Base-by-base conservation (phyloP, 1,140 invertebrate species). In the Aphaenogaster rudis region DNA sequence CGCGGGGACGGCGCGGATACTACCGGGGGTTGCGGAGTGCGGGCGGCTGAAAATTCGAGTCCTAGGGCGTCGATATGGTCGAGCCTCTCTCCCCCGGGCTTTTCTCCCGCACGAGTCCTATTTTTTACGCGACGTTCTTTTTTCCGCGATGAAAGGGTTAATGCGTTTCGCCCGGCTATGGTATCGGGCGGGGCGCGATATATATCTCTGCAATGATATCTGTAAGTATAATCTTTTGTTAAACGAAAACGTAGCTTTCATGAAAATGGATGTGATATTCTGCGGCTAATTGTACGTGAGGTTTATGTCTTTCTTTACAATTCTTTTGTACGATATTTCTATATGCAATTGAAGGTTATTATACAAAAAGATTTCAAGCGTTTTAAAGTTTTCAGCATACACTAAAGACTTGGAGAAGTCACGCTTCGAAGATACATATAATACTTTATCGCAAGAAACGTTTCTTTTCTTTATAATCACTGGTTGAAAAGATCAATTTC, bases 81-180 rank as follows among this genome's bases (percentile, higher is more conserved):
- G 74, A 42, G 84, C 21, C 69, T 57, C 78, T 78, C 80, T 72
- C 63, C 45, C 63, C 8, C 57, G 4, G 8, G 64, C 59, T 11
- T 67, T 54, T 67, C 52, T 78, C 63, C 42, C 76, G n/a, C 54
- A 78, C 76, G 76, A 71, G 74, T 86, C 64, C 77, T 80, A 80
- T 86, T 81, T 87, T 86, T 76, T 87, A 74, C 72, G 57, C 77
- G 77, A 87, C 74, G 67, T 81, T 66, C 80, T 74, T 72, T 84
- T 76, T 84, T 84, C 21, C 69, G 54, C 80, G 80, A 61, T 84
- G 80, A 84, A 76, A 84, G 54, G 80, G 80, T 84, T 84, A 84
- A 84, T 84, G 80, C 80, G 42, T 84, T 84, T 84, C 80, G 54
- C 54, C 13, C 45, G 54, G 33, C 80, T 76, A 13, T 21, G 52